Evolutionary conservation across 1,140 invertebrate genomes (phyloP), one percentile per base, ranked within the genome.

Genomic region (Heliconius eleuchia): DNA sequence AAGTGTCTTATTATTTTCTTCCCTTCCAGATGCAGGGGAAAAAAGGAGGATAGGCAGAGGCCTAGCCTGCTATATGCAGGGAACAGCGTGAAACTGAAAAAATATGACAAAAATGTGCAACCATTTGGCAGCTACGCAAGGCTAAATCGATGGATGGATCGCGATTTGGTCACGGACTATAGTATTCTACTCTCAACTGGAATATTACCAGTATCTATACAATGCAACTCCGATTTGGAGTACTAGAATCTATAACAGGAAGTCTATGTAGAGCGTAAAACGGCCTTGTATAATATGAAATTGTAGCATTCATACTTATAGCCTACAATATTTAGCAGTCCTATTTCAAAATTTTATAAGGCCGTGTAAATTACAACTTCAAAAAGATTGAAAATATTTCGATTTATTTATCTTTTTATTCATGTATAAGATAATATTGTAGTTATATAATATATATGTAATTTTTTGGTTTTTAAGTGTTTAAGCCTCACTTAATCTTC

Each of bases 221-320:
- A 30, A 66, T 74, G 46, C 55, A 74, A 18, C 30, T 16, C 34
- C 50, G 50, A 74, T 55, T 72, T 72, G 19, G 34, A n/a, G 71
- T 42, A 6, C 70, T 71, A 34, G 71, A 72, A 39, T 72, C 71
- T 72, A 72, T 39, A 72, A 39, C 37, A 39, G 71, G 71, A 72
- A 39, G 71, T 72, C 71, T 72, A 39, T 72, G 30, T 42, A 72
- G n/a, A 23, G 7, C 18, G 71, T 27, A 27, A 66, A 66, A 66
- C 60, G 60, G 60, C 60, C 60, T 30, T 66, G 60, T 66, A 16
- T 66, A 23, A 57, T 66, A 66, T 16, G 9, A 66, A 66, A 66
- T 2, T 66, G 23, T 23, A 23, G 60, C 11, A 30, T 60, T 23
- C 3, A 27, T 23, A 4, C 11, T 30, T 66, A 1, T 27, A 30